Evolutionary conservation across 1,140 invertebrate species (phyloP), one percentile per base, ranked within the genome.

Genomic region (Wiebesia pumilae): DNA sequence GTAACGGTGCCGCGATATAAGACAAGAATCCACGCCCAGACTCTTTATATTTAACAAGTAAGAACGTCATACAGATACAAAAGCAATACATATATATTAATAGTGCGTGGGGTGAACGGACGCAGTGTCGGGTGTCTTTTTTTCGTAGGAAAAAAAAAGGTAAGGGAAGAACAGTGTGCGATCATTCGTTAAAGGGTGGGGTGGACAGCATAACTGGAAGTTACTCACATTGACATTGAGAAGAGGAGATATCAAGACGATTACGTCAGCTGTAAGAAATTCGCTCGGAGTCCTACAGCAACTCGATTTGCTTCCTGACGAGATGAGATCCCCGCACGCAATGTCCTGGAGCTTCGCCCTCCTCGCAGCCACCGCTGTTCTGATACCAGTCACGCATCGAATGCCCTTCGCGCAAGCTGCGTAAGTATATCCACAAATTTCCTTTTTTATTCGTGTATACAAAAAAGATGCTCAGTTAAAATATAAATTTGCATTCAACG

Each of bases 351-450:
- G 92, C 90, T 91, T 93, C 88, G 91, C 92, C 87, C 91, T 94
- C 89, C 93, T 94, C 88, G 92, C 92, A 90, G 93, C 93, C 87
- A 92, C 92, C 90, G 90, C 93, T 89, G 91, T 92, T 87, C 89
- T 95, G 86, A 91, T 94, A 88, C 94, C 93, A 86, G 92, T 91
- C 87, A 93, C 92, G 69, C 92, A 94, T 90, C 90, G 92, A 85
- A 91, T 94, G 89, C 93, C 93, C 87, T 93, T 94, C 89, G 94
- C 92, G 89, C 91, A 94, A 77, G 94, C 94, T 43, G 90, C 91
- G 91, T 91, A 89, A 91, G 90, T 91, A 14, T 62, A 3, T 62
- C 4, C 14, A 62, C 21, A 27, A 27, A 4, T 62, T 62, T 62
- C 24, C 4, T 62, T 27, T 62, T 62, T 10, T 10, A 54, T 54